Evolutionary conservation across 1,140 invertebrate species (phyloP).

Genomic region (Mactra quadrangularis): DNA sequence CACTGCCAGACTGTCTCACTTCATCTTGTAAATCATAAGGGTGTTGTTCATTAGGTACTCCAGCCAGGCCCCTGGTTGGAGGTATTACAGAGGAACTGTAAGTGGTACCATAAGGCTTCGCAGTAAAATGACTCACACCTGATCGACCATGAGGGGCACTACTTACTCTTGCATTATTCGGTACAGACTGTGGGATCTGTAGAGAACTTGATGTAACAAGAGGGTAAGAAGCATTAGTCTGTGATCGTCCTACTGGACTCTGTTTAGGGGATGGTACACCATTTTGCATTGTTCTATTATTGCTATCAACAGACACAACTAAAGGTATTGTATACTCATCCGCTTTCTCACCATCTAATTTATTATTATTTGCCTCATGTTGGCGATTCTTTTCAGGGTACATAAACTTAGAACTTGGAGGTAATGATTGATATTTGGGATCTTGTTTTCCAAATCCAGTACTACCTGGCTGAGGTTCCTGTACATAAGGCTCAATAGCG

Average conservation of each 20-base stretch:
- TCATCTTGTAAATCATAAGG: constrained; percentile 76
- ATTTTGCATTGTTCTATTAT: constrained; percentile 59
- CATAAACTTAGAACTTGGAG: constrained; percentile 86
- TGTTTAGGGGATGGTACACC: constrained; percentile 56
- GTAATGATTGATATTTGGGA: constrained; percentile 96
- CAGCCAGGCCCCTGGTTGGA: constrained; percentile 46
- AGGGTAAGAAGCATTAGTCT: not conserved
- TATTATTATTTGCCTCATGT: constrained; percentile 67
- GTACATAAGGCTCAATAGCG: constrained; percentile 93
- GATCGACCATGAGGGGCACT: constrained; percentile 60
- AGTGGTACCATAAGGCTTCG: constrained; percentile 74
- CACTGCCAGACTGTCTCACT: constrained; percentile 79
- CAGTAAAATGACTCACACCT: constrained; percentile 67
- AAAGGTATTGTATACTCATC: constrained; percentile 66
- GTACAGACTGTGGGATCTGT: constrained; percentile 5
- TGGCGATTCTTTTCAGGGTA: constrained; percentile 49
- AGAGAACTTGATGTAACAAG: not conserved
- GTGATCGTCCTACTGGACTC: constrained; percentile 25
- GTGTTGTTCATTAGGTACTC: constrained; percentile 61
- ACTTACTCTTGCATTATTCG: constrained; percentile 5
- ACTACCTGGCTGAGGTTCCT: constrained; percentile 86
- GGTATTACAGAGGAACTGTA: constrained; percentile 73
- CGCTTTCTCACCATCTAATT: constrained; percentile 46
- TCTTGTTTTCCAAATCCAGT: constrained; percentile 91
- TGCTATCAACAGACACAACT: constrained; percentile 61